These are phyloP conservation scores for Andinoacara biseriatus DNA, from an alignment of 2,113 vertebrate genomes.

Conservation along the genomic window DNA sequence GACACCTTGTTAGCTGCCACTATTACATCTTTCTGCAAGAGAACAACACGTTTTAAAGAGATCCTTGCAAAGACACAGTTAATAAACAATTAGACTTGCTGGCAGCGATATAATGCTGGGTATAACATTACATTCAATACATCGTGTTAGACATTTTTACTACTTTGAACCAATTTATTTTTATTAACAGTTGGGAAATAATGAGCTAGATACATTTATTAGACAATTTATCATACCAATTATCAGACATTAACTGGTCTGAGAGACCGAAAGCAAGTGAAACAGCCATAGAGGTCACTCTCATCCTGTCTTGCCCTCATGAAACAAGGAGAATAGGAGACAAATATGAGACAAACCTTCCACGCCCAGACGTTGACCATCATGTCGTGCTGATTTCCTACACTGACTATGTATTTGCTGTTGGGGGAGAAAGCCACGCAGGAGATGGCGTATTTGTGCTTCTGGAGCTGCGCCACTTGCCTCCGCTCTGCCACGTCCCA, in stretches of 20 bases:
- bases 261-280: not conserved
- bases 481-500: conserved; percentile 89
- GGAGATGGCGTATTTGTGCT: conserved; percentile 91
- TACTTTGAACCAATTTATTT: not conserved
- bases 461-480: conserved; percentile 91
- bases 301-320: not conserved
- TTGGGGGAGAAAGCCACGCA: conserved; percentile 95
- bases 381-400: conserved; percentile 98
- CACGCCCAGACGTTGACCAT: conserved; percentile 96
- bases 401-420: conserved; percentile 93
- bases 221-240: rapidly evolving
- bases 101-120: not conserved
- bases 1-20: conserved; percentile 97
- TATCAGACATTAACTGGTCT: not conserved
- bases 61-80: rapidly evolving
- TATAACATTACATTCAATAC: not conserved
- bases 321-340: not conserved
- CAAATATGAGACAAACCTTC: conserved; percentile 77
- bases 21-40: conserved; percentile 88
- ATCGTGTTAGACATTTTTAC: not conserved
- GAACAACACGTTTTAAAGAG: not conserved
- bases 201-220: not conserved
- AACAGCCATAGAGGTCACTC: not conserved
- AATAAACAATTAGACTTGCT: rapidly evolving
- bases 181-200: not conserved